A percentile compares a stretch with the other conserved stretches of the same genome.
phyloP scores from a whole-genome alignment of 2,888 invertebrate genomes.

The Torymus tubicola region DNA sequence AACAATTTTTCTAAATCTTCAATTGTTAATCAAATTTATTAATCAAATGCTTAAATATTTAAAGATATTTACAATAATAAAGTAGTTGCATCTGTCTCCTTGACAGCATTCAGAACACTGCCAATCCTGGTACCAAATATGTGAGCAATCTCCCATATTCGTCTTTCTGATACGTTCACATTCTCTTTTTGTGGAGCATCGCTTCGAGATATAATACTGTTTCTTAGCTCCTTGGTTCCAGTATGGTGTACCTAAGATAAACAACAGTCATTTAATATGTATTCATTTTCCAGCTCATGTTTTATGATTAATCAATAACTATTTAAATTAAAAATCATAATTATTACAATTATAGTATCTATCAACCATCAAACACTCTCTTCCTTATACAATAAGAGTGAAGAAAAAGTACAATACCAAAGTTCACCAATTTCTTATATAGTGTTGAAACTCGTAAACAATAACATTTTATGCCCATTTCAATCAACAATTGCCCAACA shows the following conservation, averaged over 20 bases:
- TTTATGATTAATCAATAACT: no score
- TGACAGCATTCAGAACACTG: conserved; percentile 96
- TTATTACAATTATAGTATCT: no score
- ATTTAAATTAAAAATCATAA: not conserved
- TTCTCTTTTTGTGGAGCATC: conserved; percentile 88
- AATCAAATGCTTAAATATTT: conserved; percentile 35
- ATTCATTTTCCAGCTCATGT: not conserved
- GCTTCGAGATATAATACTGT: conserved; percentile 94
- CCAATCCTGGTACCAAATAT: conserved; percentile 98
- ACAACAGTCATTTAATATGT: conserved; percentile 8
- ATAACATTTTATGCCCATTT: no score
- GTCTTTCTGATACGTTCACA: conserved; percentile 85
- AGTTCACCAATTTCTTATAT: no score
- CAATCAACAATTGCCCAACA: no score
- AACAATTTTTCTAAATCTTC: not conserved
- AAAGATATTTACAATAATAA: conserved; percentile 88
- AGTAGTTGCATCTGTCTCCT: conserved; percentile 97
- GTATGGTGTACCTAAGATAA: conserved; percentile 86
- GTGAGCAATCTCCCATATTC: conserved; percentile 88
- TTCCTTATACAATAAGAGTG: no score
- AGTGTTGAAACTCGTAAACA: no score
- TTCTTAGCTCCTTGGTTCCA: conserved; percentile 95
- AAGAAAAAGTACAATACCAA: no score
- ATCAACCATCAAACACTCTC: no score
- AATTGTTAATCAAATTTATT: not conserved